Percentiles rank a stretch among this genome's conserved stretches.
These are phyloP conservation scores for Microctenopoma steveboyesi DNA, from an alignment of 2,797 vertebrate genomes.

Conservation along the genomic window DNA sequence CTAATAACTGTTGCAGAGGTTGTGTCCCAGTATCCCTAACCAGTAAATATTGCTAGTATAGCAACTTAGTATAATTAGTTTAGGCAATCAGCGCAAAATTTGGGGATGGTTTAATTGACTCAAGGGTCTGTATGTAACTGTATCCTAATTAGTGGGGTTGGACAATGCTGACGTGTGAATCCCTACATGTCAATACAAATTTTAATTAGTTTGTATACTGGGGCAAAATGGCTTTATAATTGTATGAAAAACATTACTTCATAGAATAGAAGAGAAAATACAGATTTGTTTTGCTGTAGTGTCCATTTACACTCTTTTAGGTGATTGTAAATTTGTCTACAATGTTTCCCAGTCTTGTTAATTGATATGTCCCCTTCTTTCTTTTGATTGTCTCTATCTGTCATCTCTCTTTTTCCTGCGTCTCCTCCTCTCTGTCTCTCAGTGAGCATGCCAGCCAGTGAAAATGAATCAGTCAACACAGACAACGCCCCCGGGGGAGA, in stretches of 20 bases:
- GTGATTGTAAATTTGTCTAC: no score
- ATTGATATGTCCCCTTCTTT: conserved; percentile 34
- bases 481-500: conserved; percentile 94
- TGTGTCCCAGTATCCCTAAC: conserved; percentile 38
- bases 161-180: conserved; percentile 33
- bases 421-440: conserved; percentile 47
- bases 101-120: conserved; percentile 25
- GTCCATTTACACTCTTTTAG: background rate
- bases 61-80: conserved; percentile 39
- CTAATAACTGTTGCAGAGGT: conserved; percentile 43
- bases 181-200: conserved; percentile 18
- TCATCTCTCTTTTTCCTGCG: conserved; percentile 20
- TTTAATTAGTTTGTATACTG: conserved; percentile 27
- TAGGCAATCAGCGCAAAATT: conserved; percentile 28
- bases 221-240: background rate
- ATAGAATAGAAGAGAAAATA: background rate
- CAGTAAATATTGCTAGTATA: conserved; percentile 37
- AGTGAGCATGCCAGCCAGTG: conserved; percentile 99
- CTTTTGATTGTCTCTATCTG: conserved; percentile 18
- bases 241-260: conserved; percentile 6
- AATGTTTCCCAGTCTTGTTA: conserved; percentile 16
- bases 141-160: conserved; percentile 23
- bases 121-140: conserved; percentile 9
- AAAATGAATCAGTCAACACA: conserved; percentile 98
- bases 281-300: conserved; percentile 6